Percentiles rank a stretch among this genome's conserved stretches.
phyloP scores from a whole-genome alignment of 2,113 vertebrate species.

The Cyprinodon variegatus region DNA sequence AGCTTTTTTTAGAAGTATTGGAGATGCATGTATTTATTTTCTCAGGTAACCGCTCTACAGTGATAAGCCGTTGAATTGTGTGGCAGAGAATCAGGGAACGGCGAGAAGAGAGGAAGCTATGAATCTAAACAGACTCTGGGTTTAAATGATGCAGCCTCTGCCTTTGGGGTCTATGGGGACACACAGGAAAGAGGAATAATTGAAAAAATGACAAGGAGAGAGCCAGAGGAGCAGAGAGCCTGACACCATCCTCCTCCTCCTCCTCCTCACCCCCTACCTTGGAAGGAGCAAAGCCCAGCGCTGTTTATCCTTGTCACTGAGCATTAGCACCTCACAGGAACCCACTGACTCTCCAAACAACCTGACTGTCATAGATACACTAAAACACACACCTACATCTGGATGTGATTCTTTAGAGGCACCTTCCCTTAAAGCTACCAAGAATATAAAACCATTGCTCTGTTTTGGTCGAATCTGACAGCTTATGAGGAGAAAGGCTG shows the following conservation, averaged over 20 bases:
- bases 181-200: constrained; percentile 76
- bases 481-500: background rate
- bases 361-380: constrained; percentile 43
- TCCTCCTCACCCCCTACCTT: constrained; percentile 44
- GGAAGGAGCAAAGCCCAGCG: constrained; percentile 73
- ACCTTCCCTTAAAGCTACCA: background rate
- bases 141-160: constrained; percentile 77
- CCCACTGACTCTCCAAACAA: constrained; percentile 45
- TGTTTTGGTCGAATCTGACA: constrained; percentile 11
- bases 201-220: constrained; percentile 84
- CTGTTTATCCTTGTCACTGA: constrained; percentile 84
- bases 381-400: constrained; percentile 37
- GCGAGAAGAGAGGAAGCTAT: constrained; percentile 70
- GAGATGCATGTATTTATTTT: constrained; percentile 39
- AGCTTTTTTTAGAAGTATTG: background rate
- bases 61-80: constrained; percentile 1
- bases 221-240: constrained; percentile 62
- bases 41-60: constrained; percentile 22
- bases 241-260: constrained; percentile 51
- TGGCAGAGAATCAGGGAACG: constrained; percentile 36
- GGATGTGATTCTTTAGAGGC: background rate
- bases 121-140: constrained; percentile 81
- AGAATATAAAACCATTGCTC: background rate
- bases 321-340: constrained; percentile 77
- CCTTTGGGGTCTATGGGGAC: constrained; percentile 67